Evolutionary conservation across 2,113 vertebrate genomes (phyloP).

Genomic region (Hippocampus comes): DNA sequence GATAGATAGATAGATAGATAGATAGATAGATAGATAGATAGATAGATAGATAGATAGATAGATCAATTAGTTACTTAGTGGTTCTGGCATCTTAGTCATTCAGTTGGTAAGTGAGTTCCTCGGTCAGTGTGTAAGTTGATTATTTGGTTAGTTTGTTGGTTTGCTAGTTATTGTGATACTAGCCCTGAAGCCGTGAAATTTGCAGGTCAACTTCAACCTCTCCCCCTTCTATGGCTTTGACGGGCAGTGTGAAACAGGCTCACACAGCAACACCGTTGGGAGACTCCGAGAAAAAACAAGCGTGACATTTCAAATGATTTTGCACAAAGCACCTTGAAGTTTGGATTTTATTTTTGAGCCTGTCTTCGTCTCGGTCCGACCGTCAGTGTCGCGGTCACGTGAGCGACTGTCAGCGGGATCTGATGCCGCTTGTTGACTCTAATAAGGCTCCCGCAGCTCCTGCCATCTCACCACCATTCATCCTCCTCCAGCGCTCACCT

Average conservation of each 20-base stretch:
- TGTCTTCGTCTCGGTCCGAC: not conserved
- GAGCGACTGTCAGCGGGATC: not conserved
- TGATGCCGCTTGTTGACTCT: conserved; percentile 13
- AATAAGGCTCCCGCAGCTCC: conserved; percentile 39
- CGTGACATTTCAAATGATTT: not conserved
- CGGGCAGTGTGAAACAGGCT: not conserved
- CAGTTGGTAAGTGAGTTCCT: too few species aligned
- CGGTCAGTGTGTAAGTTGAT: too few species aligned
- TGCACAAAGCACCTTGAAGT: not conserved
- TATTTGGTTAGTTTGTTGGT: not conserved
- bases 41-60: too few species aligned
- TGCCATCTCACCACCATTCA: conserved; percentile 22
- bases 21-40: too few species aligned
- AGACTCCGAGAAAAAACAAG: not conserved
- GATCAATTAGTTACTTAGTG: too few species aligned
- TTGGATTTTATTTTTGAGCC: not conserved
- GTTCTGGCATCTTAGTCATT: too few species aligned
- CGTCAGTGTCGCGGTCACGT: not conserved
- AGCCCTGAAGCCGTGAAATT: too few species aligned
- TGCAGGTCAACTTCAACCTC: too few species aligned
- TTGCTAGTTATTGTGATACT: not conserved
- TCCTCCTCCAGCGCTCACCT: conserved; percentile 40
- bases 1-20: too few species aligned
- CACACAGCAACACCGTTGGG: not conserved
- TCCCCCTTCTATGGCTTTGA: not conserved